These are phyloP conservation scores for Patella vulgata DNA, from an alignment of 1,140 invertebrate species.

Conservation along the genomic window DNA sequence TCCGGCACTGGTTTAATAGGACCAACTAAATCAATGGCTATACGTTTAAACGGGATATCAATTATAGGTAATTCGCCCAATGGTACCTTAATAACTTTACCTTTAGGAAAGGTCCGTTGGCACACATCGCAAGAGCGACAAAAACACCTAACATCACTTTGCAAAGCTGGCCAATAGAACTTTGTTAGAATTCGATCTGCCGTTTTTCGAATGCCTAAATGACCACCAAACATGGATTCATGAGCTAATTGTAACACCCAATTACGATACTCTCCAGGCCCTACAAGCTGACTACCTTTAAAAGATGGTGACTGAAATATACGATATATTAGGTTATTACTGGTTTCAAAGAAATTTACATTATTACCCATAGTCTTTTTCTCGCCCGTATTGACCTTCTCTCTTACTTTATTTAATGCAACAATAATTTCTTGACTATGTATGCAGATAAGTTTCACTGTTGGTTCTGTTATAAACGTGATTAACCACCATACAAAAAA, in stretches of 20 bases:
- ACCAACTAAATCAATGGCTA: slow-evolving; percentile 38
- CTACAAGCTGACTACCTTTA: no score
- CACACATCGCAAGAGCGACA: slow-evolving; percentile 37
- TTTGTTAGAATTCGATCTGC: slow-evolving; percentile 13
- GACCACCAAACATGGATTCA: slow-evolving; percentile 29
- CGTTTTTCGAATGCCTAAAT: slow-evolving; percentile 22
- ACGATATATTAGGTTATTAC: no score
- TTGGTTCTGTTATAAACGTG: no score
- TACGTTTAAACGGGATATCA: slow-evolving; percentile 30
- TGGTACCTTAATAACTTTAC: slow-evolving; percentile 29
- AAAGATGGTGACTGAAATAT: no score
- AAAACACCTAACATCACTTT: slow-evolving; percentile 24
- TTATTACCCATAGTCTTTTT: no score
- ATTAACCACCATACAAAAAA: no score
- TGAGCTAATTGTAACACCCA: slow-evolving; percentile 25
- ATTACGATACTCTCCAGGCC: no score
- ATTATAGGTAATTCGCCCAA: slow-evolving; percentile 30
- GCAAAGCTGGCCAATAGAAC: slow-evolving; percentile 37
- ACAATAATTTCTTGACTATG: no score
- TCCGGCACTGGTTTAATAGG: slow-evolving; percentile 27
- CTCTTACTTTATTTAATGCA: no score
- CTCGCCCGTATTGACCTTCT: no score
- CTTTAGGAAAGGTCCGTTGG: slow-evolving; percentile 28
- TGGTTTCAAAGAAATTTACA: no score
- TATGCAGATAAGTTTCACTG: no score